Evolutionary conservation across 2,888 invertebrate species (phyloP).

Genomic region (Pogonocherus hispidulus): DNA sequence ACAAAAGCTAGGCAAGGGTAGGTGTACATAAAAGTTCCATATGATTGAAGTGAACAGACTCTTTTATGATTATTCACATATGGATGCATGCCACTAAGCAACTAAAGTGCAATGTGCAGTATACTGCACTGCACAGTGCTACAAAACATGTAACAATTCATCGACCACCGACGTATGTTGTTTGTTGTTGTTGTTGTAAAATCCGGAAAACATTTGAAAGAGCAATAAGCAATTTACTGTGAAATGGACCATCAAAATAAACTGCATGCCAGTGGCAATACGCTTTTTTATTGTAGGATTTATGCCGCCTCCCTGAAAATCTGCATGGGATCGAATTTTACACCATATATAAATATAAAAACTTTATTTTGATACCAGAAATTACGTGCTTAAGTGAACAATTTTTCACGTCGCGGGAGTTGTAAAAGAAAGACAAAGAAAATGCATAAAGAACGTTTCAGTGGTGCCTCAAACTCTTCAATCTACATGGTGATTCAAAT

Average conservation of each 20-base stretch:
- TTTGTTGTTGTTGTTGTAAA: constrained; percentile 20
- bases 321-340: background rate
- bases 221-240: constrained; percentile 18
- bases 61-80: constrained; percentile 15
- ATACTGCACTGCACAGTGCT: background rate
- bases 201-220: constrained; percentile 18
- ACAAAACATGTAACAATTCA: background rate
- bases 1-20: background rate
- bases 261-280: constrained; percentile 2
- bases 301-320: constrained; percentile 1
- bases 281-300: background rate
- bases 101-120: too few relatives aligned
- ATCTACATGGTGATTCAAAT: too few relatives aligned
- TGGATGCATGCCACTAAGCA: background rate
- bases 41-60: background rate
- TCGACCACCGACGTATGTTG: constrained; percentile 5
- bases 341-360: background rate
- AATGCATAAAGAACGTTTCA: too few relatives aligned
- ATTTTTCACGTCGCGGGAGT: too few relatives aligned
- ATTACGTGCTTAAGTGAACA: too few relatives aligned
- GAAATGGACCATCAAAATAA: constrained; percentile 18
- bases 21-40: background rate
- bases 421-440: too few relatives aligned
- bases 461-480: too few relatives aligned
- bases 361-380: background rate